Evolutionary conservation across 1,140 invertebrate species (phyloP).

Genomic region (Dinoponera quadriceps): DNA sequence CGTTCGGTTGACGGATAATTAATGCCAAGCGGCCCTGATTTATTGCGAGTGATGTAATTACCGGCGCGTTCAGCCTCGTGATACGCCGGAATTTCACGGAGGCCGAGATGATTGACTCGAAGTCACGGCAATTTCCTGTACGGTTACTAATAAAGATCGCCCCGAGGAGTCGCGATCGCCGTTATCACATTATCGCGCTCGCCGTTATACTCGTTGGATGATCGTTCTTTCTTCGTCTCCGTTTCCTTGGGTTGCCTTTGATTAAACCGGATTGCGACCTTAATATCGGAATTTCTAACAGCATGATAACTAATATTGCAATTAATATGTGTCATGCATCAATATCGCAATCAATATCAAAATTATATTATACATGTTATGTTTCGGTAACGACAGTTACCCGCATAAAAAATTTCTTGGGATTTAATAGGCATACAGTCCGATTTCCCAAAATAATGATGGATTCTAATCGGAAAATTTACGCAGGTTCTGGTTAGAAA

Average conservation of each 20-base stretch:
- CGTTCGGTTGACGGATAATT: constrained; percentile 51
- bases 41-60: constrained; percentile 56
- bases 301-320: no score
- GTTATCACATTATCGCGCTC: background rate
- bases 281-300: no score
- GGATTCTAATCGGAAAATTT: no score
- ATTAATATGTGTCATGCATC: no score
- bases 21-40: constrained; percentile 45
- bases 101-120: constrained; percentile 4
- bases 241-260: background rate
- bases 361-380: no score
- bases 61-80: background rate
- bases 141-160: constrained; percentile 36
- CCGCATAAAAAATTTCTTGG: no score
- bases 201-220: background rate
- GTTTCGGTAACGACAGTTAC: no score
- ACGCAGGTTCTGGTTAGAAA: no score
- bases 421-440: no score
- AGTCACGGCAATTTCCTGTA: constrained; percentile 20
- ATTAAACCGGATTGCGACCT: background rate
- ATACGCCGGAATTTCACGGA: constrained; percentile 24
- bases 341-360: no score
- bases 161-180: background rate
- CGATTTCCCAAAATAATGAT: no score
- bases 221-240: background rate